Base-by-base conservation (phyloP, 1,140 invertebrate genomes). In the Dryas iulia region DNA sequence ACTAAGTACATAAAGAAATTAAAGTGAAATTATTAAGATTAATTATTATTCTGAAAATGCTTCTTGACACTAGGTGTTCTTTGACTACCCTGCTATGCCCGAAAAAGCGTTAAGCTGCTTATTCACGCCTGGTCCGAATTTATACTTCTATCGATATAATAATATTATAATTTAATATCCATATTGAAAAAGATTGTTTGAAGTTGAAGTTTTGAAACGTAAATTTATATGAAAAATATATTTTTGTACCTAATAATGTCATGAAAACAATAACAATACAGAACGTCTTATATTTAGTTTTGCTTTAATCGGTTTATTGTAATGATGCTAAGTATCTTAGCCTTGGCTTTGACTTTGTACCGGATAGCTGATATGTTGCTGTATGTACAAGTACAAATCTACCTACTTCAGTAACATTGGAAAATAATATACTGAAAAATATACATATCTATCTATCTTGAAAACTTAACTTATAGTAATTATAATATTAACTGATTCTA, bases 301-400 rank as follows among this genome's bases (percentile, higher is more conserved):
- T 18, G 33, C 11, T 14, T 10, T 66, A 66, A 66, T 66, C 35
- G 56, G 64, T 66, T 66, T 66, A 66, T 66, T 30, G 64, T 66
- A 52, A 59, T 30, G 64, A 30, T 35, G 64, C 18, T 59, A 66
- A 66, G 64, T 52, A 47, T 31, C 56, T 66, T 59, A 66, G n/a
- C 31, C 56, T 59, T 66, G 64, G 35, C 64, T 31, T 59, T 59
- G 64, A 35, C 35, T 59, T 66, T 66, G 30, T 23, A 59, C 64
- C 30, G 18, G 56, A n/a, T 66, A 30, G 6, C 30, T 23, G 28
- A 23, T 23, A 59, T 10, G 12, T 18, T 47, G 14, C 39, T 47
- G 7, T 21, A 47, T 47, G 7, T 21, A 47, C 8, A 8, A 6
- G 2, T 21, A 10, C 2, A 8, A 8, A 8, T 8, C 14, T 47